phyloP scores from a whole-genome alignment of 2,113 vertebrate species.

The Larimichthys polyactis region DNA sequence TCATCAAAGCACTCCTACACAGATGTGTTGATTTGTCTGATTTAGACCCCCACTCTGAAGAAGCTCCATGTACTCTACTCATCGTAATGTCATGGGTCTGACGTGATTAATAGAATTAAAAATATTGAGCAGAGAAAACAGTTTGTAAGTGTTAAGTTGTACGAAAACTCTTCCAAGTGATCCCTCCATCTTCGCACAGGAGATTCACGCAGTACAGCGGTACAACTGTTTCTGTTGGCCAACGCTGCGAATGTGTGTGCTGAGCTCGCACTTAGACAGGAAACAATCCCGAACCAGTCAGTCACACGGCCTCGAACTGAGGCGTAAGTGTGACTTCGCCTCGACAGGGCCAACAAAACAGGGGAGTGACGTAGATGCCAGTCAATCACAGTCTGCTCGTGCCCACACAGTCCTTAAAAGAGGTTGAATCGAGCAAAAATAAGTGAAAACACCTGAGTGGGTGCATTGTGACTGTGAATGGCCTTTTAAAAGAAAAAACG shows the following conservation, averaged over 20 bases:
- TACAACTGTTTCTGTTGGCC: neutral
- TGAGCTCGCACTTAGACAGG: neutral
- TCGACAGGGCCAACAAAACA: neutral
- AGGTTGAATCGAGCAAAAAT: neutral
- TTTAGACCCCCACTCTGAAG: neutral
- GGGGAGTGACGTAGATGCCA: neutral
- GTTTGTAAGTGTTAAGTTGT: neutral
- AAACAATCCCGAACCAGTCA: neutral
- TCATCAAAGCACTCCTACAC: neutral
- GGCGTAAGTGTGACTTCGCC: neutral
- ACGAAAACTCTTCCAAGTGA: neutral
- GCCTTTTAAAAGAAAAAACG: neutral
- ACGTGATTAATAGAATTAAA: neutral
- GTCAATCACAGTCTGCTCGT: neutral
- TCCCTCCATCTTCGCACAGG: neutral
- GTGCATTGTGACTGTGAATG: neutral
- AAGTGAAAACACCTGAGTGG: slow-evolving; percentile 33
- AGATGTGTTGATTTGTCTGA: neutral
- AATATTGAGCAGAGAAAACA: neutral
- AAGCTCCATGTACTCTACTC: neutral
- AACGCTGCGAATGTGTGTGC: neutral
- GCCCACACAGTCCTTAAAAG: slow-evolving; percentile 5
- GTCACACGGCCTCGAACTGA: neutral
- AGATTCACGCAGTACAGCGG: neutral
- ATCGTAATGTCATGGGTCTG: neutral